These are phyloP conservation scores for Eupsittula cactorum DNA, from an alignment of 2,113 vertebrate species.

Conservation along the genomic window DNA sequence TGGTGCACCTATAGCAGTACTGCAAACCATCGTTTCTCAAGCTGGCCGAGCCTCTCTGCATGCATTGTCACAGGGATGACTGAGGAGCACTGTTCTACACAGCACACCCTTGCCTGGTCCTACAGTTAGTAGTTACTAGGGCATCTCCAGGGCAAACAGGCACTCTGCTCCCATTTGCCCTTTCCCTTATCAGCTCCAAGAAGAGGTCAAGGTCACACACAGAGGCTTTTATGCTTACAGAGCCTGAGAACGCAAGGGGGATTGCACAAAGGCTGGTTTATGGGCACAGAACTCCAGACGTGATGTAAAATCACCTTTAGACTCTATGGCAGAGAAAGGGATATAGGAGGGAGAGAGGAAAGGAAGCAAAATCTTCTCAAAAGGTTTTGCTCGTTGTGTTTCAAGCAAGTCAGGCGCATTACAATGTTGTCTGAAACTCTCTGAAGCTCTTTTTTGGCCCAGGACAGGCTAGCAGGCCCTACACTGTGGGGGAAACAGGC, in stretches of 20 bases:
- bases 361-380: not conserved
- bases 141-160: not conserved
- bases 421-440: not conserved
- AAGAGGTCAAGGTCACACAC: not conserved
- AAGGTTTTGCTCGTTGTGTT: not conserved
- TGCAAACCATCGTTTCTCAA: not conserved
- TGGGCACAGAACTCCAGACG: not conserved
- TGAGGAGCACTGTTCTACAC: not conserved
- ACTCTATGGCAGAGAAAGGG: not conserved
- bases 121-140: not conserved
- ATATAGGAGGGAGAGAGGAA: not conserved
- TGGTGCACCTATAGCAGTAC: not conserved
- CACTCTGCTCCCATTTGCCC: not conserved
- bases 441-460: not conserved
- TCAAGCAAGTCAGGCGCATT: not conserved
- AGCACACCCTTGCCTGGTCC: not conserved
- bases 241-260: not conserved
- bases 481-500: rapidly evolving
- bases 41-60: not conserved
- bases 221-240: not conserved
- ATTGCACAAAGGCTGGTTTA: not conserved
- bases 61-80: not conserved
- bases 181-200: not conserved
- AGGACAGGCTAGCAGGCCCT: not conserved
- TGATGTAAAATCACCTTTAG: not conserved